These are phyloP conservation scores for Cheilosia pagana DNA, from an alignment of 2,888 invertebrate species.

Conservation along the genomic window DNA sequence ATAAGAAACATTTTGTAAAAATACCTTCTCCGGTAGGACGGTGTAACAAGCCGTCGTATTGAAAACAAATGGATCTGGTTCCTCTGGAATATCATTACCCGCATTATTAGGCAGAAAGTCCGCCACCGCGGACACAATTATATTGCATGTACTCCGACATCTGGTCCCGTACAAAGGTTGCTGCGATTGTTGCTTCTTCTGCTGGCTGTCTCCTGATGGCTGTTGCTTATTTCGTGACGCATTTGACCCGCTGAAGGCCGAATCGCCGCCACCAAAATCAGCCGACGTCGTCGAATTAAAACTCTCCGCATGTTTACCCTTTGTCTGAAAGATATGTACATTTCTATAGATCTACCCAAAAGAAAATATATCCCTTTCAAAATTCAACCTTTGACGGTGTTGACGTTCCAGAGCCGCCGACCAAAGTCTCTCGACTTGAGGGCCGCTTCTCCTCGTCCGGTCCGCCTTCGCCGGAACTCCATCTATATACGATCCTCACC, in stretches of 20 bases:
- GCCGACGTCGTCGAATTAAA: conserved; percentile 84
- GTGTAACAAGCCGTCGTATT: conserved; percentile 80
- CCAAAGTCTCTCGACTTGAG: conserved; percentile 79
- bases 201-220: conserved; percentile 35
- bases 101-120: conserved; percentile 79
- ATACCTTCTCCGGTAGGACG: conserved; percentile 81
- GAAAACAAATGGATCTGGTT: conserved; percentile 80
- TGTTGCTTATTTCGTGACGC: conserved; percentile 77
- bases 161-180: conserved; percentile 80
- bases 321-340: conserved; percentile 50
- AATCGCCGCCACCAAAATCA: conserved; percentile 83
- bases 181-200: conserved; percentile 43
- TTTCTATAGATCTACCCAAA: conserved; percentile 8
- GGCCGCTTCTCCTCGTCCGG: conserved; percentile 41
- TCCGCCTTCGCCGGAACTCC: conserved; percentile 78
- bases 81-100: conserved; percentile 75
- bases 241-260: conserved; percentile 84
- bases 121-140: conserved; percentile 85
- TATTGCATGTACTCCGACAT: conserved; percentile 88
- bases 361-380: not conserved
- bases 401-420: conserved; percentile 84
- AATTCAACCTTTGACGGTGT: conserved; percentile 75
- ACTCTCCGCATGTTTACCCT: conserved; percentile 77
- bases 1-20: not conserved
- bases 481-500: conserved; percentile 83